Evolutionary conservation across 30 jellyfish, hydroid and myxozoan species (phyloP).

Genomic region (Turritopsis dohrnii): DNA sequence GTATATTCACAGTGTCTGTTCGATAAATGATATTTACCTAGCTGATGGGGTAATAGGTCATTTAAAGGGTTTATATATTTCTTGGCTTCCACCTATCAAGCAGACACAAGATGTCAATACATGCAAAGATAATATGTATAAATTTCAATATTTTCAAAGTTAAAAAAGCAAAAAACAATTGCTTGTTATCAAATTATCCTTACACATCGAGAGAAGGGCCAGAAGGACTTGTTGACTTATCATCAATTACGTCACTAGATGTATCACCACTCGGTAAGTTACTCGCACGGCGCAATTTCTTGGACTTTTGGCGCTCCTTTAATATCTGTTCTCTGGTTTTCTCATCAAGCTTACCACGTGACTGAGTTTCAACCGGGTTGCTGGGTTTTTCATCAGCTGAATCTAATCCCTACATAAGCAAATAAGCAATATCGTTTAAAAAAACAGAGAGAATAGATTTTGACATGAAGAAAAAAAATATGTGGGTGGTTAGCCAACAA

Average conservation of each 20-base stretch:
- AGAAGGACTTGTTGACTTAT: too few species aligned
- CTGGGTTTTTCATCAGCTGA: not conserved
- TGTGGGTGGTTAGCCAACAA: too few species aligned
- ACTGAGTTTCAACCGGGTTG: not conserved
- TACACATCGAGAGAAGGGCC: too few species aligned
- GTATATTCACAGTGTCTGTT: too few species aligned
- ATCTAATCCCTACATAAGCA: not conserved
- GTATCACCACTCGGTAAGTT: not conserved
- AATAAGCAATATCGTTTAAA: not conserved
- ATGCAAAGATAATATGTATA: not conserved
- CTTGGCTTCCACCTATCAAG: too few species aligned
- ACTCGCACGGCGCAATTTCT: constrained; percentile 27
- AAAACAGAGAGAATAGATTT: not conserved
- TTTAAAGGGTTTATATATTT: too few species aligned
- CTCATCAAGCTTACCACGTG: constrained; percentile 54
- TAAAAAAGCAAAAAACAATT: too few species aligned
- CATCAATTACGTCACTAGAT: not conserved
- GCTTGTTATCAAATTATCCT: too few species aligned
- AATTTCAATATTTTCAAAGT: too few species aligned
- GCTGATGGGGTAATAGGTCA: not conserved
- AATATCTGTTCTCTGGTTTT: constrained; percentile 48
- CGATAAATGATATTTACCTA: too few species aligned
- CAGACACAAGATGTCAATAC: too few species aligned
- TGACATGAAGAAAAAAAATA: too few species aligned
- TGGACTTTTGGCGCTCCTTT: constrained; percentile 57